Conservation (phyloP, 2,888 invertebrate genomes). For the Coronaproctus castanopsis region DNA sequence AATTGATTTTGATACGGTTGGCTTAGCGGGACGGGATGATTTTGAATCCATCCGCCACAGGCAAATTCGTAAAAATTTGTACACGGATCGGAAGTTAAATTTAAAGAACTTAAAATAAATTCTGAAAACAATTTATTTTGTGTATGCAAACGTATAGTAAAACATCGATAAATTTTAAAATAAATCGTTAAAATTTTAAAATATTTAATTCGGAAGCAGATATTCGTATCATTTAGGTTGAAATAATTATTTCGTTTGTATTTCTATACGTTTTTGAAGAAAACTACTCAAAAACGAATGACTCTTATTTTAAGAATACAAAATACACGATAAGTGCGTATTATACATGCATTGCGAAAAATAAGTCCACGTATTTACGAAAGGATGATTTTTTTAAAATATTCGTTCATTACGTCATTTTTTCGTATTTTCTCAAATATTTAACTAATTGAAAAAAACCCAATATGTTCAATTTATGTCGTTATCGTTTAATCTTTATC, state of each 20-base stretch:
- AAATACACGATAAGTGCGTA: too few species aligned
- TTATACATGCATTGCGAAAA: too few species aligned
- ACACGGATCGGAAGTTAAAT: constrained; percentile 26
- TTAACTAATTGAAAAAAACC: too few species aligned
- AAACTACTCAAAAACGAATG: too few species aligned
- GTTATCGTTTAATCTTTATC: too few species aligned
- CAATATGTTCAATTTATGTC: too few species aligned
- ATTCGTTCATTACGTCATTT: too few species aligned
- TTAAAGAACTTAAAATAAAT: constrained; percentile 18
- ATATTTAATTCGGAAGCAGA: background rate
- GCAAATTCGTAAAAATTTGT: constrained; percentile 28
- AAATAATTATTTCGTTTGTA: background rate
- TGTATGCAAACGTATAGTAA: background rate
- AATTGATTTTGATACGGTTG: constrained; percentile 25
- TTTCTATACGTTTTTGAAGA: too few species aligned
- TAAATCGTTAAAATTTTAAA: background rate
- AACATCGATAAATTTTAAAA: background rate
- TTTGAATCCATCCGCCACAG: constrained; percentile 26
- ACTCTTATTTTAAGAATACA: too few species aligned
- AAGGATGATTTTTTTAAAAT: too few species aligned
- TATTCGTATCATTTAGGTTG: background rate
- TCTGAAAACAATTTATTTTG: background rate
- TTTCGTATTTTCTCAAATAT: too few species aligned
- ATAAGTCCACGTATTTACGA: too few species aligned
- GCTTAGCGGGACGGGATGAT: constrained; percentile 25